Evolutionary conservation across 2,888 invertebrate species (phyloP), one percentile per base, ranked within the genome.

Genomic region (Mystacides longicornis): DNA sequence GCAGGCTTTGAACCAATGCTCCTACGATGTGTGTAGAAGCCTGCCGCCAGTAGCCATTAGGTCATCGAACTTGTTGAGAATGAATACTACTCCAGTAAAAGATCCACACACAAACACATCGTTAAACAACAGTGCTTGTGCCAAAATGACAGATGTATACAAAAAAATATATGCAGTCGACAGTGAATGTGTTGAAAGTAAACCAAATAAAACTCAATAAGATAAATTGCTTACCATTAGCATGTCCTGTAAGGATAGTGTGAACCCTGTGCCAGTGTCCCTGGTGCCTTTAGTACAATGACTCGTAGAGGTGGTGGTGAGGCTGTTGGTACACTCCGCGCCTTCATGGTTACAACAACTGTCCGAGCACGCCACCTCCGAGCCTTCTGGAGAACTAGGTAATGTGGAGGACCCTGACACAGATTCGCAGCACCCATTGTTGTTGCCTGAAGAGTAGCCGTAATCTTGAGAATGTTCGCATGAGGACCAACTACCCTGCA

Each of bases 321-420:
- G 16, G 14, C 3, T 7, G 4, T 14, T 16, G 16, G 3, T 37
- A 64, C 75, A 75, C 66, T 75, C 72, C 64, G 79, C 76, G 65
- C 75, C 67, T 62, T 87, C 87, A 64, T 86, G 85, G 68, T 88
- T 89, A 71, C 93, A 93, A 68, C 89, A 88, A 43, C 87, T 87
- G 67, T 93, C 93, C 1, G 87, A 89, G 71, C 92, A 94, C 1
- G 90, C 91, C 52, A 93, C 83, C 67, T 93, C 93, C 0, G 93
- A 93, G 23, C 93, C 92, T 67, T 93, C 93, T 0, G 92, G 89
- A 2, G 92, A 90, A 68, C 89, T 91, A 63, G 86, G 84, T 58
- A 87, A 77, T 63, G 91, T 91, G 20, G 89, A 89, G 51, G 85
- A 85, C 43, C 83, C 78, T 5, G 82, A 82, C 56, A 82, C 79